Conservation (phyloP, 2,888 invertebrate genomes). For the Campoletis raptor region DNA sequence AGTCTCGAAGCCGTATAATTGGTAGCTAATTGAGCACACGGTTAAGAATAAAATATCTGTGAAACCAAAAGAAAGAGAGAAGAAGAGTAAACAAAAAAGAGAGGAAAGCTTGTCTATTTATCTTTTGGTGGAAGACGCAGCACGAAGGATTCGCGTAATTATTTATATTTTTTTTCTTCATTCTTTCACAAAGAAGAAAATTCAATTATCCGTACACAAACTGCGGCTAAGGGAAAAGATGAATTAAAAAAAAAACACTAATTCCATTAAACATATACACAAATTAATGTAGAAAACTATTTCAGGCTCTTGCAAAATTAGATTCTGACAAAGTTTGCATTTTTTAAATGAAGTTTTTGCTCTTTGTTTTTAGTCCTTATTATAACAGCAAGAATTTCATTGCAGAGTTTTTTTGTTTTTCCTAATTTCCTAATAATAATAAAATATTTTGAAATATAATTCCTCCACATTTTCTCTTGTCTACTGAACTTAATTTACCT, state of each 20-base stretch:
- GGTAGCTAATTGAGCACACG: conserved; percentile 60
- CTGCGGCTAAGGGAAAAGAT: neutral
- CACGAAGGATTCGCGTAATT: conserved; percentile 58
- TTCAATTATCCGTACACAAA: neutral
- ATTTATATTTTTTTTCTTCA: conserved; percentile 59
- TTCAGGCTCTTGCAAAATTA: neutral
- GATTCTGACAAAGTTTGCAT: neutral
- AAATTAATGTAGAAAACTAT: neutral
- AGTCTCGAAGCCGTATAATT: conserved; percentile 64
- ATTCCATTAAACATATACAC: neutral
- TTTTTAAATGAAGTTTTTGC: neutral
- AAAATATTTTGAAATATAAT: neutral
- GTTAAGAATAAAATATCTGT: conserved; percentile 63
- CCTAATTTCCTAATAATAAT: neutral
- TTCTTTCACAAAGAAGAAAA: conserved; percentile 20
- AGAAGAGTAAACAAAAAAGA: neutral
- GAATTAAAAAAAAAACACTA: neutral
- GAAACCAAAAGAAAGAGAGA: conserved; percentile 12
- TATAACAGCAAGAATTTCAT: neutral
- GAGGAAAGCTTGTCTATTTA: conserved; percentile 26
- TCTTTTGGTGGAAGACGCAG: conserved; percentile 6
- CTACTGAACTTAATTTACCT: neutral
- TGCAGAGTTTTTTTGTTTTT: neutral
- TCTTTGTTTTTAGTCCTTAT: too few relatives aligned
- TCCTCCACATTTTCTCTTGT: neutral